phyloP scores from a whole-genome alignment of 2,113 vertebrate genomes.

The Nyctereutes procyonoides region DNA sequence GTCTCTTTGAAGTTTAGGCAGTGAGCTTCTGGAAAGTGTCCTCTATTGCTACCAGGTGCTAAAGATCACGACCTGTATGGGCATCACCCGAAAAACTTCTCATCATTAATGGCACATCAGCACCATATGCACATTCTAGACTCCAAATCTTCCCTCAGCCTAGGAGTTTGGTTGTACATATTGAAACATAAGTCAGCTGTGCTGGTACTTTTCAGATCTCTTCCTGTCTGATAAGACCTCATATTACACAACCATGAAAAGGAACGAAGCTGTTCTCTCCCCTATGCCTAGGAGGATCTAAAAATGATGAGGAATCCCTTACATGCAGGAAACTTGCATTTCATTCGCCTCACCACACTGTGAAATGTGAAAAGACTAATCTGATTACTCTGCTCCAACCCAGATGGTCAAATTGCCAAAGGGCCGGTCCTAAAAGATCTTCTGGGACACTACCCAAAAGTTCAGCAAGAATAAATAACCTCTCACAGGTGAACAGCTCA shows the following conservation, averaged over 20 bases:
- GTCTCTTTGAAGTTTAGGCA: constrained; percentile 41
- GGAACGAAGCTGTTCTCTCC: not conserved
- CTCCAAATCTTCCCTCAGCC: not conserved
- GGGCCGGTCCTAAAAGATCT: not conserved
- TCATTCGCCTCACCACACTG: not conserved
- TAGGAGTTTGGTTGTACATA: not conserved
- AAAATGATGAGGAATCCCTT: not conserved
- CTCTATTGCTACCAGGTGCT: constrained; percentile 70
- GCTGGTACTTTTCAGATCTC: not conserved
- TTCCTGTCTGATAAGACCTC: not conserved
- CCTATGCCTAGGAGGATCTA: not conserved
- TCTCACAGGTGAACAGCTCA: constrained; percentile 1
- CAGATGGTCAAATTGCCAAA: not conserved
- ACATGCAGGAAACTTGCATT: not conserved
- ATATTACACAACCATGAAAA: not conserved
- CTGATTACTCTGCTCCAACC: not conserved
- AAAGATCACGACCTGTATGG: constrained; percentile 65
- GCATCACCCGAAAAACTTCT: not conserved
- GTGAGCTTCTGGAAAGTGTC: constrained; percentile 67
- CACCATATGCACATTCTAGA: not conserved
- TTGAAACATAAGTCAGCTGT: not conserved
- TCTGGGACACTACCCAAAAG: not conserved
- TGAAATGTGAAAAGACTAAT: not conserved
- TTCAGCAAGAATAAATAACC: constrained; percentile 42
- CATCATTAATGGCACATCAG: not conserved